phyloP scores from a whole-genome alignment of 35 echinoderm and acorn worm genomes.

The Holothuria glaberrima region DNA sequence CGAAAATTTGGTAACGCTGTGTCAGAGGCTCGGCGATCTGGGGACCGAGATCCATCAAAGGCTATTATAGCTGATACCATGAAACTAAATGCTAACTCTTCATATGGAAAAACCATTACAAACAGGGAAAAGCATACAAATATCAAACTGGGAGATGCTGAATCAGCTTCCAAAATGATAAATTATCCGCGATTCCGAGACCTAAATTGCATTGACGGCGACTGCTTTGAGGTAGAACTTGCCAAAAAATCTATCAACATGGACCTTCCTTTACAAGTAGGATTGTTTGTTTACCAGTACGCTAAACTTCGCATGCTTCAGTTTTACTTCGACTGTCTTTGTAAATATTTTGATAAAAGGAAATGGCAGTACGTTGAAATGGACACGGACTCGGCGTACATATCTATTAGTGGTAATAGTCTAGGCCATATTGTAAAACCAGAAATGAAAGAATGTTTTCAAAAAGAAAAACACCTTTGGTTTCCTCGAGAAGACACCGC shows the following conservation, averaged over 20 bases:
- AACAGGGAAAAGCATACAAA: conserved; percentile 17
- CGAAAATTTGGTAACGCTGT: neutral
- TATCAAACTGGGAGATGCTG: neutral
- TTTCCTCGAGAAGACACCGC: no score
- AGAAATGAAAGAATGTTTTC: neutral
- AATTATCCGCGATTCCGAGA: conserved; percentile 45
- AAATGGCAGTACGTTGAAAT: neutral
- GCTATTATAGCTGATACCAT: conserved; percentile 26
- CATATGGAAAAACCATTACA: conserved; percentile 57
- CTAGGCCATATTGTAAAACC: conserved; percentile 15
- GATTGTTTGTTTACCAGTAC: no score
- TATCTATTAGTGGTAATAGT: conserved; percentile 12
- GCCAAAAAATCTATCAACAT: conserved; percentile 22
- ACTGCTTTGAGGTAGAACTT: conserved; percentile 11
- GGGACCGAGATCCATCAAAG: conserved; percentile 18
- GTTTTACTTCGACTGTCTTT: conserved; percentile 57
- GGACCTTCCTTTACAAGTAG: conserved; percentile 41
- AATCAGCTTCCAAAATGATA: neutral
- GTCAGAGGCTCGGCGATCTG: neutral
- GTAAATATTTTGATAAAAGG: no score
- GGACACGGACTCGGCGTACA: no score
- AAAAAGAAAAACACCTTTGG: conserved; percentile 16
- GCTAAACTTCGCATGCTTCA: no score
- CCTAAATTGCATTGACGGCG: neutral
- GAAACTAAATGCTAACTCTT: conserved; percentile 47